These are phyloP conservation scores for Penaeus indicus DNA, from an alignment of 1,140 invertebrate genomes.

Conservation along the genomic window DNA sequence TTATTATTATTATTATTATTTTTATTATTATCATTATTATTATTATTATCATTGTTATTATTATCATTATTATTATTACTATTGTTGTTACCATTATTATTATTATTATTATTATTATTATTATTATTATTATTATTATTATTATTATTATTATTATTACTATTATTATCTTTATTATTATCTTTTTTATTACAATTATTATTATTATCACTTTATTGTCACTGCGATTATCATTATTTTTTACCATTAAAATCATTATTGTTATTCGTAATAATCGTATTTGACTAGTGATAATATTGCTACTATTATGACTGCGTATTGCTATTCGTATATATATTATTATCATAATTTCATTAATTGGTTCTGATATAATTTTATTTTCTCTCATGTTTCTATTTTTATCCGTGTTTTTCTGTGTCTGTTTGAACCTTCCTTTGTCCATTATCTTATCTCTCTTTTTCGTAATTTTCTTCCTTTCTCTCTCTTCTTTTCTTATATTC, in stretches of 20 bases:
- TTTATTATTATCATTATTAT: constrained; percentile 6
- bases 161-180: background rate
- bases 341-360: background rate
- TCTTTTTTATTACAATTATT: background rate
- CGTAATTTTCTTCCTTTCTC: background rate
- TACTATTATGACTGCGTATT: no score
- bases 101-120: background rate
- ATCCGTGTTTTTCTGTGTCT: background rate
- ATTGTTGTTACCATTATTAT: background rate
- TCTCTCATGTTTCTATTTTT: background rate
- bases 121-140: background rate
- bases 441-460: background rate
- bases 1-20: constrained; percentile 8
- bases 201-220: background rate
- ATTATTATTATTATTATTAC: constrained; percentile 15
- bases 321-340: background rate
- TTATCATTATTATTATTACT: constrained; percentile 13
- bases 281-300: no score
- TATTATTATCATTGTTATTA: background rate
- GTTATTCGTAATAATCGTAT: no score
- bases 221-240: background rate
- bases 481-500: background rate
- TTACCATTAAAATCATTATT: no score
- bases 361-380: background rate
- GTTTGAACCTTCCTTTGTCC: background rate